These are phyloP conservation scores for Ormyrus thymus DNA, from an alignment of 2,888 invertebrate genomes.

Conservation along the genomic window DNA sequence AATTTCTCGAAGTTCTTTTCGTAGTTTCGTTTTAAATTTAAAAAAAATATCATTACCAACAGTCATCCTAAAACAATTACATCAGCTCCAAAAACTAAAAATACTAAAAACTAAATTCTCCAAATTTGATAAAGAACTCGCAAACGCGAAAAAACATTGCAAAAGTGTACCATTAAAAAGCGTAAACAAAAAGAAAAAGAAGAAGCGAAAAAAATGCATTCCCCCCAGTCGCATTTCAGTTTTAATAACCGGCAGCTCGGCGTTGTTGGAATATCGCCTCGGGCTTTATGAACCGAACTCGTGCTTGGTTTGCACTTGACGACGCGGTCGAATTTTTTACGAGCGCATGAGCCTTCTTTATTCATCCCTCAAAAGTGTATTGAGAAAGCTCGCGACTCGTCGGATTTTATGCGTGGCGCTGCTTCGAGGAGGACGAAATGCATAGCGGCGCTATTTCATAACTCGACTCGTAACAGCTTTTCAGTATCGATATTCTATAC, in stretches of 20 bases:
- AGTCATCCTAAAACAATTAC: too few species aligned
- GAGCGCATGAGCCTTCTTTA: not conserved
- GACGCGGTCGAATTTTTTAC: constrained; percentile 7
- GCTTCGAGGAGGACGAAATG: not conserved
- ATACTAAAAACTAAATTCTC: too few species aligned
- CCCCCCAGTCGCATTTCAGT: constrained; percentile 1
- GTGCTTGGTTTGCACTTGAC: constrained; percentile 39
- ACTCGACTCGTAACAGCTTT: not conserved
- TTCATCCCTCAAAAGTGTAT: not conserved
- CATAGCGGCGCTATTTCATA: too few species aligned
- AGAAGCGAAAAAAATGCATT: not conserved
- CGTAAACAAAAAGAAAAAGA: not conserved
- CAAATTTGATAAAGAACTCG: too few species aligned
- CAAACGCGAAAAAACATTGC: not conserved
- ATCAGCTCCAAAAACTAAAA: too few species aligned
- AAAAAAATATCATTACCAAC: too few species aligned
- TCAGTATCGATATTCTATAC: too few species aligned
- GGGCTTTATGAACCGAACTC: constrained; percentile 16
- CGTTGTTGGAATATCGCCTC: constrained; percentile 7
- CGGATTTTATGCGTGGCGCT: not conserved
- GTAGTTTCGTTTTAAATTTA: too few species aligned
- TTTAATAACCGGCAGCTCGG: constrained; percentile 29
- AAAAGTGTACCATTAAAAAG: not conserved
- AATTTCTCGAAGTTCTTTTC: too few species aligned
- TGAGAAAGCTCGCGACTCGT: not conserved